A percentile compares a stretch with the other conserved stretches of the same genome.
Conservation (phyloP, 2,113 vertebrate species). For the Emydura subglobosa region DNA sequence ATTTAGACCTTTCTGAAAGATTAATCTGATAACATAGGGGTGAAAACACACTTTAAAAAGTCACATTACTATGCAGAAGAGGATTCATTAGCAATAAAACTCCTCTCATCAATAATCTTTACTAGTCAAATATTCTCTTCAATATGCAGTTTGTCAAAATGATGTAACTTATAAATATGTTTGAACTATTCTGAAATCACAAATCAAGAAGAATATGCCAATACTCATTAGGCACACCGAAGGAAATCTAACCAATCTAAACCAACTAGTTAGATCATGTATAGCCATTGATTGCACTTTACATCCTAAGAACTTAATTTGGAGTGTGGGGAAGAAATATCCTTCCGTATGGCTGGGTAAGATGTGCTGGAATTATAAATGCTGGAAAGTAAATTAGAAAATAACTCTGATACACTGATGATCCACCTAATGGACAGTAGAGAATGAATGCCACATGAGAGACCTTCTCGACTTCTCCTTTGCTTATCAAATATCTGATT, state of each 20-base stretch:
- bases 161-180: background rate
- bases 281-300: background rate
- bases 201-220: conserved; percentile 12
- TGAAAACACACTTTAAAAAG: conserved; percentile 30
- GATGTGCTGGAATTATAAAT: background rate
- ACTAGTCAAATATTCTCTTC: background rate
- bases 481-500: background rate
- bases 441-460: background rate
- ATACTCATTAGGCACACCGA: background rate
- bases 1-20: conserved; percentile 8
- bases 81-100: conserved; percentile 1
- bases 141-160: background rate
- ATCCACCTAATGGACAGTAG: background rate
- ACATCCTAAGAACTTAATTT: background rate
- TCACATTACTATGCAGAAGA: background rate
- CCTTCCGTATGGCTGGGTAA: background rate
- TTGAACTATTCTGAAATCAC: conserved; percentile 20
- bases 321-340: background rate
- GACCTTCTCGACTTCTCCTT: background rate
- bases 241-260: background rate
- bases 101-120: background rate
- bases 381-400: background rate
- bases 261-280: background rate
- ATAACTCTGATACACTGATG: background rate
- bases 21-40: background rate